A percentile compares a stretch with the other conserved stretches of the same genome.
Conservation (phyloP, 2,888 invertebrate species). For the Syrphus vitripennis region DNA sequence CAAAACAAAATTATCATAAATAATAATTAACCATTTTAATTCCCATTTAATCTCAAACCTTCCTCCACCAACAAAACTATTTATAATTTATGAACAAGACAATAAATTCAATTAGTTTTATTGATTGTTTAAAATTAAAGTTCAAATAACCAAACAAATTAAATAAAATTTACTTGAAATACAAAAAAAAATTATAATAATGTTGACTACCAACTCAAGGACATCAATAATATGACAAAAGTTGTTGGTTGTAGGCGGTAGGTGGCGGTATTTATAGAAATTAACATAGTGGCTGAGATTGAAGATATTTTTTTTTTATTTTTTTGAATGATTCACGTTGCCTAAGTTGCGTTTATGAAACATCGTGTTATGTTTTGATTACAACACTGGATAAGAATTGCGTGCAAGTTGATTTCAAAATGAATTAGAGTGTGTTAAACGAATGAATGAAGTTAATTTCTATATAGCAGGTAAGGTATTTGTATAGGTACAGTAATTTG, state of each 20-base stretch:
- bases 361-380: constrained; percentile 22
- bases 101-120: not conserved
- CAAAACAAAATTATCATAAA: too few species aligned
- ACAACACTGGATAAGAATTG: not conserved
- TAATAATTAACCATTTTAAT: too few species aligned
- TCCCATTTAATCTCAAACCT: not conserved
- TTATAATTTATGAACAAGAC: not conserved
- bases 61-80: not conserved
- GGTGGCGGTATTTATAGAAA: not conserved
- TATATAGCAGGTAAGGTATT: too few species aligned
- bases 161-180: not conserved
- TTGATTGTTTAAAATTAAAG: not conserved
- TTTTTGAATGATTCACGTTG: constrained; percentile 1
- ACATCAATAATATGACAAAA: not conserved
- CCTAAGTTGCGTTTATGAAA: constrained; percentile 7
- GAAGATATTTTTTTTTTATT: not conserved
- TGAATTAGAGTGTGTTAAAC: not conserved
- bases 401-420: not conserved
- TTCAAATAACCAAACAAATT: not conserved
- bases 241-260: not conserved
- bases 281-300: not conserved
- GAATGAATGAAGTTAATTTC: not conserved
- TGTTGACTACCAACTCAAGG: not conserved
- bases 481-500: not conserved
- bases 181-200: too few species aligned